Percentiles rank a stretch among this genome's conserved stretches.
phyloP scores from a whole-genome alignment of 2,888 invertebrate species.

The Itoplectis maculator region DNA sequence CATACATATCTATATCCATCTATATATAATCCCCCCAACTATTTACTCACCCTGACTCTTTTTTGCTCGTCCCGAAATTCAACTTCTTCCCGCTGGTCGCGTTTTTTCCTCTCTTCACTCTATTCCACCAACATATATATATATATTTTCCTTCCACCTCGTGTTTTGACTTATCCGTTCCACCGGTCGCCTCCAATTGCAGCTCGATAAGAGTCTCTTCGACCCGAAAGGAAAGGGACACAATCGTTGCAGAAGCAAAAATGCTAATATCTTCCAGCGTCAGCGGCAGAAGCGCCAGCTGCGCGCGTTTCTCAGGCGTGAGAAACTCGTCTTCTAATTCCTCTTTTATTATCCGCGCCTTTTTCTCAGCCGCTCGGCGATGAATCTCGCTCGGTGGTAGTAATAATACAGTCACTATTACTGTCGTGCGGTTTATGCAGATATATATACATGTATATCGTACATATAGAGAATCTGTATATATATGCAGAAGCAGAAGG shows the following conservation, averaged over 20 bases:
- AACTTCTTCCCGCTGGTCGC: constrained; percentile 41
- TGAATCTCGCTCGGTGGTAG: constrained; percentile 36
- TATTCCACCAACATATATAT: constrained; percentile 4
- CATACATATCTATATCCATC: background rate
- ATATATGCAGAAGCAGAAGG: too few species aligned
- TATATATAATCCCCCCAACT: too few species aligned
- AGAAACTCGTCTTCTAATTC: constrained; percentile 52
- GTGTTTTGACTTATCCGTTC: background rate
- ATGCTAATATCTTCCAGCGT: background rate
- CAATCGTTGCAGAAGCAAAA: background rate
- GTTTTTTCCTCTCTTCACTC: constrained; percentile 26
- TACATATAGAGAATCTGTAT: too few species aligned
- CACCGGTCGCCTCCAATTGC: background rate
- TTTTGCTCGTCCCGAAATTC: constrained; percentile 29
- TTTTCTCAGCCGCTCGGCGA: constrained; percentile 26
- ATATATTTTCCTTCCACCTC: background rate
- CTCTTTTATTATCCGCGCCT: constrained; percentile 21
- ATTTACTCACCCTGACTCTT: constrained; percentile 41
- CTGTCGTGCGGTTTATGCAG: background rate
- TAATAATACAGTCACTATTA: too few species aligned
- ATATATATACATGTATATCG: constrained; percentile 13
- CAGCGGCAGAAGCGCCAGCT: background rate
- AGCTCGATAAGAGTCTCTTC: background rate
- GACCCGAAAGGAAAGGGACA: too few species aligned
- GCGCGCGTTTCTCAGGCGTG: constrained; percentile 55